A percentile compares a stretch with the other conserved stretches of the same genome.
Conservation (phyloP, 2,113 vertebrate species). For the Oplegnathus fasciatus region DNA sequence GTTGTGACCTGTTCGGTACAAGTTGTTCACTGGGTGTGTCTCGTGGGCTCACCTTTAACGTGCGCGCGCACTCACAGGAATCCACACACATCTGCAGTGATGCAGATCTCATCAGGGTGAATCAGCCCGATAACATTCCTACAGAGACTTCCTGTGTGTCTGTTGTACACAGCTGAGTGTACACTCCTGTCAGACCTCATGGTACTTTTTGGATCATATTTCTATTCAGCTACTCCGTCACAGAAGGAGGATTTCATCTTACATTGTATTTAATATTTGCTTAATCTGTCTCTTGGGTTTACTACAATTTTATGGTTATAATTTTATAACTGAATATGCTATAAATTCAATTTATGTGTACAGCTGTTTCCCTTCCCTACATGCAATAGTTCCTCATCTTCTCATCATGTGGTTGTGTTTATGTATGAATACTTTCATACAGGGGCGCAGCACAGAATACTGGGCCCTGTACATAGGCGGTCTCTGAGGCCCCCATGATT, state of each 20-base stretch:
- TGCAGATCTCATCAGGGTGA: not conserved
- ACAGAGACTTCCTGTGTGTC: not conserved
- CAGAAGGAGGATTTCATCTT: too few species aligned
- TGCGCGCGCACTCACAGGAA: not conserved
- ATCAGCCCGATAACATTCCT: not conserved
- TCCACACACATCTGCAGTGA: slow-evolving; percentile 26
- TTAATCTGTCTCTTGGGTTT: not conserved
- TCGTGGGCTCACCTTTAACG: not conserved
- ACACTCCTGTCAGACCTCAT: too few species aligned
- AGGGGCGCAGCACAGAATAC: too few species aligned
- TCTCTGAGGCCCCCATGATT: too few species aligned
- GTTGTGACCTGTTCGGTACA: slow-evolving; percentile 40
- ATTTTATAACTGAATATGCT: too few species aligned
- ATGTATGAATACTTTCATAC: not conserved
- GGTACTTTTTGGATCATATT: not conserved
- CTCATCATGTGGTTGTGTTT: not conserved
- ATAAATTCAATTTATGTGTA: too few species aligned
- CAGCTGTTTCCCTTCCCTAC: not conserved
- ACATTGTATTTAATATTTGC: too few species aligned
- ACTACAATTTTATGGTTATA: too few species aligned
- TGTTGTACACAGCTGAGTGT: not conserved
- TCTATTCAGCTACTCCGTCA: not conserved
- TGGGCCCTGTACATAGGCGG: too few species aligned
- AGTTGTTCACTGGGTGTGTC: slow-evolving; percentile 21
- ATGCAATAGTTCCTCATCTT: not conserved